Evolutionary conservation across 1,140 invertebrate species (phyloP).

Genomic region (Nixonia krombeini): DNA sequence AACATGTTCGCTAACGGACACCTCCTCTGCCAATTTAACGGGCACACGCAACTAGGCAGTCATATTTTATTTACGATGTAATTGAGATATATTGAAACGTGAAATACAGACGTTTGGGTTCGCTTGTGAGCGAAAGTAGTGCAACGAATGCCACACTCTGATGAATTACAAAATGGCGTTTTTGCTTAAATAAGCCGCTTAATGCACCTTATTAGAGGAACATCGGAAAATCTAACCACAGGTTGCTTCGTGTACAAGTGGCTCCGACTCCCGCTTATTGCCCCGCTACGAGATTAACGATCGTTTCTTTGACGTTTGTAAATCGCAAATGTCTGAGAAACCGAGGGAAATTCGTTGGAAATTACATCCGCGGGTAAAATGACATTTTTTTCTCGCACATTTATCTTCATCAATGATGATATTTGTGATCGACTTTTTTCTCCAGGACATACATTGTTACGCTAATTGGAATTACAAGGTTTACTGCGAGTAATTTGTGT

Average conservation of each 20-base stretch:
- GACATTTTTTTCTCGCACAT: too few relatives aligned
- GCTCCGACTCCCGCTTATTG: not conserved
- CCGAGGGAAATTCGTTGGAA: too few relatives aligned
- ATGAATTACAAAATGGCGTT: conserved; percentile 48
- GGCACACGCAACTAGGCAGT: conserved; percentile 60
- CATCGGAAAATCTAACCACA: conserved; percentile 28
- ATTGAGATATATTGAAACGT: conserved; percentile 68
- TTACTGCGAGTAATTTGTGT: not conserved
- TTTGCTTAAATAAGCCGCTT: conserved; percentile 33
- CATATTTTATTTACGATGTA: conserved; percentile 69
- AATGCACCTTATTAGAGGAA: conserved; percentile 48
- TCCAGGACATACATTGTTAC: too few relatives aligned
- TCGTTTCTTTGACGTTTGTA: conserved; percentile 14
- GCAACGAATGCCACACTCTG: conserved; percentile 12
- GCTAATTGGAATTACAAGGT: too few relatives aligned
- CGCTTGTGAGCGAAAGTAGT: conserved; percentile 9
- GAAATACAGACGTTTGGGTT: conserved; percentile 61
- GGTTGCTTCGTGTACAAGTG: conserved; percentile 14
- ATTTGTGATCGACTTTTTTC: too few relatives aligned
- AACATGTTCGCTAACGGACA: conserved; percentile 60
- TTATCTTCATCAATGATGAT: too few relatives aligned
- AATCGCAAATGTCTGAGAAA: conserved; percentile 13
- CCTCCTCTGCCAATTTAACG: conserved; percentile 59
- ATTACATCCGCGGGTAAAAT: too few relatives aligned
- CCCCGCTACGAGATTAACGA: conserved; percentile 11